Base-by-base conservation (phyloP, 2,797 vertebrate genomes). In the Setipinna tenuifilis region DNA sequence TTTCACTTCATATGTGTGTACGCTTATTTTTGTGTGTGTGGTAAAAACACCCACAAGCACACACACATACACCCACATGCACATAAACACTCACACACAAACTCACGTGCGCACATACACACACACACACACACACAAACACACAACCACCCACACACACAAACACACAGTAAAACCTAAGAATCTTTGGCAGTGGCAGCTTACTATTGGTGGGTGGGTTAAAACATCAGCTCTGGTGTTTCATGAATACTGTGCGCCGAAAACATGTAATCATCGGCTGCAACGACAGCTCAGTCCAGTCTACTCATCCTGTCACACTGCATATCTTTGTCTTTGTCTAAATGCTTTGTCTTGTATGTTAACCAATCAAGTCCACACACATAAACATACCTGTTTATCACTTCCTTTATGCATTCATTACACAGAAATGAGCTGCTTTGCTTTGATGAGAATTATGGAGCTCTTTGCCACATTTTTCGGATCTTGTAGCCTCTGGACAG, bases 151-250 rank as follows among this genome's bases (percentile, higher is more conserved):
- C 31, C 65, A 71, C 23, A 71, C 25, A 31, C 12, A 71, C 25
- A 71, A 25, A 71, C 65, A 31, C 65, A 68, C 62, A 28, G 62
- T 28, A 28, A 65, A 23, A 65, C 62, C 23, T 28, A 10, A 65
- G 23, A 28, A 65, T 65, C 23, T 65, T 65, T 28, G 23, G 23
- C 62, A 4, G 62, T 65, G 62, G 62, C 62, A 65, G 62, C 62
- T 65, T 65, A 23, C 62, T 25, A 65, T 23, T 65, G 62, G 62
- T 65, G 62, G 62, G 62, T 65, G 62, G 62, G 23, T 12, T 65
- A 12, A 65, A 65, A 65, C 28, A 28, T 28, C 23, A 65, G 62
- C 23, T 65, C 62, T 65, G 23, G 23, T 28, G 62, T 65, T 65
- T 25, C 11, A 65, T 65, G 62, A 28, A 6, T 23, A 65, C 61